phyloP scores from a whole-genome alignment of 1,140 invertebrate genomes.

The Neodiprion pinetum region DNA sequence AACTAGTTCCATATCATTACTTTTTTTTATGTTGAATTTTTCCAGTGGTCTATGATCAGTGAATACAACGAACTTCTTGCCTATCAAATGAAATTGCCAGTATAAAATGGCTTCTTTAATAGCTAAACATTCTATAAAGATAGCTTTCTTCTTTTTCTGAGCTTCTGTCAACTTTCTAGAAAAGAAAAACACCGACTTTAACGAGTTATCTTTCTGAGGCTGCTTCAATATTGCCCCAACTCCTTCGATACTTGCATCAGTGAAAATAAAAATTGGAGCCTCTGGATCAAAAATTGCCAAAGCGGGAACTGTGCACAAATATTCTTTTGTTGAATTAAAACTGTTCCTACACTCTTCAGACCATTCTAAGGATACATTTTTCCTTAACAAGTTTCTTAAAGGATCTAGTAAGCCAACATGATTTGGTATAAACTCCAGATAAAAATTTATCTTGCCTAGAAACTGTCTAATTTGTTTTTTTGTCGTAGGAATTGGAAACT shows the following conservation, averaged over 20 bases:
- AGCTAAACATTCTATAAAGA: too few relatives aligned
- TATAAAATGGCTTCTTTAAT: too few relatives aligned
- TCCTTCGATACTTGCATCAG: too few relatives aligned
- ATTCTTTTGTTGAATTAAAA: constrained; percentile 26
- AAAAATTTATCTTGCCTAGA: constrained; percentile 34
- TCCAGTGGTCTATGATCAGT: too few relatives aligned
- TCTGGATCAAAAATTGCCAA: constrained; percentile 4
- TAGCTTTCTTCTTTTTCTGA: too few relatives aligned
- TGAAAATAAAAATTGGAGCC: constrained; percentile 24
- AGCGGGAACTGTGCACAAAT: constrained; percentile 22
- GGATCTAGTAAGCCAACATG: constrained; percentile 23
- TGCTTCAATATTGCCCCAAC: too few relatives aligned
- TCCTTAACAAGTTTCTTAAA: constrained; percentile 28
- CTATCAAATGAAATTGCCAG: too few relatives aligned
- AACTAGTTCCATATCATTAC: too few relatives aligned
- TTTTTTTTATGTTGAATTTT: too few relatives aligned
- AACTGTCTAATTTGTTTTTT: constrained; percentile 22
- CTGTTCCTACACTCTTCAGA: constrained; percentile 23
- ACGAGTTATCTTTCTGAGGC: constrained; percentile 21
- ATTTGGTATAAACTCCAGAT: constrained; percentile 31
- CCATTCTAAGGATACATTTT: constrained; percentile 24
- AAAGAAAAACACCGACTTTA: constrained; percentile 8
- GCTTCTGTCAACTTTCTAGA: too few relatives aligned
- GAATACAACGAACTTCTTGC: too few relatives aligned
- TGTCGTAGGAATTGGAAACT: background rate